phyloP scores from a whole-genome alignment of 2,797 vertebrate genomes.

The Sebastes baramenuke region DNA sequence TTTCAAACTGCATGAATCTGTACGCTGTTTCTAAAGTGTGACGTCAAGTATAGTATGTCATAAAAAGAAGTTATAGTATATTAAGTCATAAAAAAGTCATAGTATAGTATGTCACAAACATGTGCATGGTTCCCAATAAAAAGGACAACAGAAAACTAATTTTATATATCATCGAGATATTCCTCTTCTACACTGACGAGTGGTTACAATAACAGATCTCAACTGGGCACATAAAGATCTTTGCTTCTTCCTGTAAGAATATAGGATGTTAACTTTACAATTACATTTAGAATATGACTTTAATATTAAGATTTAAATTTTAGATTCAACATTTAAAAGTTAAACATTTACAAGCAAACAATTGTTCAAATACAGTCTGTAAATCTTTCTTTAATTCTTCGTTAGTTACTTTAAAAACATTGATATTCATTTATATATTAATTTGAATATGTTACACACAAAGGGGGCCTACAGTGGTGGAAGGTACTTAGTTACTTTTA shows the following conservation, averaged over 20 bases:
- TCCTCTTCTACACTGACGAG: not conserved
- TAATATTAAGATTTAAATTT: no score
- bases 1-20: not conserved
- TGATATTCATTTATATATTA: no score
- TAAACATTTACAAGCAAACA: no score
- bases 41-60: not conserved
- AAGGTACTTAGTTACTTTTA: no score
- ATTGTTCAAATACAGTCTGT: no score
- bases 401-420: no score
- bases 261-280: not conserved
- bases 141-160: no score
- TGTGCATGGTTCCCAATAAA: not conserved
- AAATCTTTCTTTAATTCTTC: no score
- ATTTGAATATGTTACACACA: no score
- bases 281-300: no score
- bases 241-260: not conserved
- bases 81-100: not conserved
- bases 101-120: not conserved
- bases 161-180: rapidly evolving
- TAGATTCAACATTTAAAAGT: no score
- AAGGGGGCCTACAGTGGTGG: no score
- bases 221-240: not conserved
- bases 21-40: not conserved
- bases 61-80: not conserved
- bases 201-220: rapidly evolving